These are phyloP conservation scores for Drosophila neotestacea DNA, from an alignment of 2,888 invertebrate species.

Conservation along the genomic window DNA sequence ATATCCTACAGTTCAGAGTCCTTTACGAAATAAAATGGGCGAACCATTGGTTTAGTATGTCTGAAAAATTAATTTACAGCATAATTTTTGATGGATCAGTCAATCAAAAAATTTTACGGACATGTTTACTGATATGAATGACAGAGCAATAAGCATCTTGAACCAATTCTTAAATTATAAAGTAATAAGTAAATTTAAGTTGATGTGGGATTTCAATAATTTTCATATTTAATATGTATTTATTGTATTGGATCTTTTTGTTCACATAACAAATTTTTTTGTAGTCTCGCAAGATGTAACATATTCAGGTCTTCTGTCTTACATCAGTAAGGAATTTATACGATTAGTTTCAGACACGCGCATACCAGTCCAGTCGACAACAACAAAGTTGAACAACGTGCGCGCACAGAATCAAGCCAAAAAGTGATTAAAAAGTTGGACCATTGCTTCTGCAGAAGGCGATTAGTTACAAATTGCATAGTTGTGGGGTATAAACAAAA, in stretches of 20 bases:
- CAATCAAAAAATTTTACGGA: no score
- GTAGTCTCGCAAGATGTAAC: conserved; percentile 35
- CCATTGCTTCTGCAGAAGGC: conserved; percentile 43
- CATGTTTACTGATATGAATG: no score
- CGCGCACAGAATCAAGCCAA: conserved; percentile 42
- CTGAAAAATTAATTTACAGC: no score
- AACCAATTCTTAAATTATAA: neutral
- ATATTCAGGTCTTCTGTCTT: conserved; percentile 18
- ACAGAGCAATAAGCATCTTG: no score
- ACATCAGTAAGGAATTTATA: conserved; percentile 10
- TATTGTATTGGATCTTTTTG: conserved; percentile 67
- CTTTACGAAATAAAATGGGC: no score
- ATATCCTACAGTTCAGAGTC: no score
- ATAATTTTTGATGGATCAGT: no score
- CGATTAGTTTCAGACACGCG: conserved; percentile 17
- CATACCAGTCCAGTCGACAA: conserved; percentile 34
- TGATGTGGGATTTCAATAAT: neutral
- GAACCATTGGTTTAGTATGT: no score
- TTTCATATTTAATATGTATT: conserved; percentile 68
- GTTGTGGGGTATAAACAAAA: conserved; percentile 59
- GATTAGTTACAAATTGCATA: conserved; percentile 50
- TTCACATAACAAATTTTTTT: conserved; percentile 73
- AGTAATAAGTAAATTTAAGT: neutral
- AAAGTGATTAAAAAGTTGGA: conserved; percentile 40
- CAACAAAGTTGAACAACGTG: conserved; percentile 43